These are phyloP conservation scores for Speoplatyrhinus poulsoni DNA, from an alignment of 2,113 vertebrate species.

Conservation along the genomic window DNA sequence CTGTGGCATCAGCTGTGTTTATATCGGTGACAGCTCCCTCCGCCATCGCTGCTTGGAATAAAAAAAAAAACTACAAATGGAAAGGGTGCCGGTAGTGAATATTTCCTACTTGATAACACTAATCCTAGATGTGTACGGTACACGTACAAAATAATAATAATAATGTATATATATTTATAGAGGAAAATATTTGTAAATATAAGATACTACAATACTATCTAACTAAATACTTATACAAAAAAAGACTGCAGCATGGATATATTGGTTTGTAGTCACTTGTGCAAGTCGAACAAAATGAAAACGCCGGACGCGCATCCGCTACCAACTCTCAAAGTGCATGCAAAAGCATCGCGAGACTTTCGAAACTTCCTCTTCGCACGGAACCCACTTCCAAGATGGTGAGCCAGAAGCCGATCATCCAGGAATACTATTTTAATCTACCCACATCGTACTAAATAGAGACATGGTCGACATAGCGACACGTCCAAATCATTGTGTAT, in stretches of 20 bases:
- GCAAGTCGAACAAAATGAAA: background rate
- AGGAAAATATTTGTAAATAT: background rate
- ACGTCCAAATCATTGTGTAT: accelerated
- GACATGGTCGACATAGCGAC: accelerated
- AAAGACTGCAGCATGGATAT: no score
- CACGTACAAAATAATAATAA: background rate
- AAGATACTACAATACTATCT: no score
- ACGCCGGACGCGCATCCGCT: conserved; percentile 54
- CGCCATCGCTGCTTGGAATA: conserved; percentile 60
- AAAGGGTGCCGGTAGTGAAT: background rate
- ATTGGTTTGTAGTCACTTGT: background rate
- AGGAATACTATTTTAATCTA: conserved; percentile 45
- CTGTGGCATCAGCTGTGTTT: conserved; percentile 43
- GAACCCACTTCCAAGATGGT: conserved; percentile 80
- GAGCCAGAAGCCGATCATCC: conserved; percentile 24
- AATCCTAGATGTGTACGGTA: background rate
- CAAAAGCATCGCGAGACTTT: conserved; percentile 68
- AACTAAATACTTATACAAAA: no score
- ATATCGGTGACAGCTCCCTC: conserved; percentile 40
- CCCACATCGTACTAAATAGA: conserved; percentile 38
- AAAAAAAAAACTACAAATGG: background rate
- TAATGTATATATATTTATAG: background rate
- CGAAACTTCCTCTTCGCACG: conserved; percentile 72
- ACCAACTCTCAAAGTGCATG: background rate
- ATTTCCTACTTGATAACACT: background rate